Evolutionary conservation across 1,140 invertebrate genomes (phyloP).

Genomic region (Spodoptera frugiperda): DNA sequence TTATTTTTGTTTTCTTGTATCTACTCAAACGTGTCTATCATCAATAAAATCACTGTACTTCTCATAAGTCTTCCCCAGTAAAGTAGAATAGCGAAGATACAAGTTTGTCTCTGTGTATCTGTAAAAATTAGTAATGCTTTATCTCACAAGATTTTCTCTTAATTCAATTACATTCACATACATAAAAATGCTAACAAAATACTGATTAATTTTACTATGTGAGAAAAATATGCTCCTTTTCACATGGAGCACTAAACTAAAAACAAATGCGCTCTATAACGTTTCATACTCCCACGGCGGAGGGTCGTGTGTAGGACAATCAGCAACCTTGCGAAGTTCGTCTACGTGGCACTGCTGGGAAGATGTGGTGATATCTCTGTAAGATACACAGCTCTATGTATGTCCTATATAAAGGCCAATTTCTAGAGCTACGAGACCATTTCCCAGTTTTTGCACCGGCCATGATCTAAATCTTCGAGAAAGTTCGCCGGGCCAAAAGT

Average conservation of each 20-base stretch:
- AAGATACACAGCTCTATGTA: conserved; percentile 19
- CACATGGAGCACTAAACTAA: not conserved
- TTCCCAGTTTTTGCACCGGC: not conserved
- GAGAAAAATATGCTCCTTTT: no score
- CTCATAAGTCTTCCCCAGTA: no score
- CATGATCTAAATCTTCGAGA: conserved; percentile 11
- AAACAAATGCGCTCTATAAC: not conserved
- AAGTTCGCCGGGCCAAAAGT: conserved; percentile 3
- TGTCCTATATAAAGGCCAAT: not conserved
- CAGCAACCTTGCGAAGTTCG: conserved; percentile 26
- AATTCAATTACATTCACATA: no score
- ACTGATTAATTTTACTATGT: no score
- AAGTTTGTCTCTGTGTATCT: no score
- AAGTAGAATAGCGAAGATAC: no score
- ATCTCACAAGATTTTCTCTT: no score
- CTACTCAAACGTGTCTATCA: no score
- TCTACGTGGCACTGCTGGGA: conserved; percentile 4
- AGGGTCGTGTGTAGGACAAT: conserved; percentile 31
- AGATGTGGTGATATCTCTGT: conserved; percentile 22
- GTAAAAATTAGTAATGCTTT: no score
- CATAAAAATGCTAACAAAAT: no score
- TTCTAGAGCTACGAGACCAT: not conserved
- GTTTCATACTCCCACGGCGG: not conserved
- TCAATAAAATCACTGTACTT: no score
- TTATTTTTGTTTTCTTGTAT: no score